Evolutionary conservation across 2,113 vertebrate genomes (phyloP), one percentile per base, ranked within the genome.

Genomic region (Myxocyprinus asiaticus): DNA sequence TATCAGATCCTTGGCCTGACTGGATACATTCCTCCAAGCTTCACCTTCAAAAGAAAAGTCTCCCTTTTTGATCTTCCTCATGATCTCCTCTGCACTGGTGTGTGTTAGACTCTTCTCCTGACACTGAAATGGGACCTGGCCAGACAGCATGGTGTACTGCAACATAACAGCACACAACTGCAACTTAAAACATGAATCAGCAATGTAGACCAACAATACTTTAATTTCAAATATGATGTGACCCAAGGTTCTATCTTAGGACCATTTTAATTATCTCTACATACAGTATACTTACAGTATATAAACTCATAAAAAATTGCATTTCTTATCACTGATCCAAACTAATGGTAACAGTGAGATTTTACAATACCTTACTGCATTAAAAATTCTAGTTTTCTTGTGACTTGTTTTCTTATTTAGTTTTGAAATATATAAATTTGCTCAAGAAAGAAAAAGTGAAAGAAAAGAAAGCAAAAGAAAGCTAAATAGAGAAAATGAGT

Each of bases 21-120:
- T 94, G 77, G 98, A 99, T 50, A 99, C 98, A 62, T 95, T 98
- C 81, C 94, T 96, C 98, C 98, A 99, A 84, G 97, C 96, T 83
- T 98, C 96, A 71, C 98, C 95, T 87, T 97, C 94, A 70, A 98
- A 99, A n/a, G 96, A 97, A 85, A 99, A 99, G 77, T 99, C 97
- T 22, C 97, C 98, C 12, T 96, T 95, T 87, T 99, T 98, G 80
- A 99, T 99, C 90, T 98, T 99, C 90, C 94, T 97, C 98, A 99
- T 98, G 50, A 98, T 98, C 84, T 98, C 97, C 86, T 96, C 92
- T 0, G 96, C 97, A 63, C 94, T 98, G 81, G 95, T 96, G 86
- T 95, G 96, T 0, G 92, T 95, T 84, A 97, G 88, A 85, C 92
- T 97, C 91, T 94, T 95, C 88, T 94, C 96, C 84, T 96, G 94